phyloP scores from a whole-genome alignment of 2,113 vertebrate genomes.

The Hemibates koningsi region DNA sequence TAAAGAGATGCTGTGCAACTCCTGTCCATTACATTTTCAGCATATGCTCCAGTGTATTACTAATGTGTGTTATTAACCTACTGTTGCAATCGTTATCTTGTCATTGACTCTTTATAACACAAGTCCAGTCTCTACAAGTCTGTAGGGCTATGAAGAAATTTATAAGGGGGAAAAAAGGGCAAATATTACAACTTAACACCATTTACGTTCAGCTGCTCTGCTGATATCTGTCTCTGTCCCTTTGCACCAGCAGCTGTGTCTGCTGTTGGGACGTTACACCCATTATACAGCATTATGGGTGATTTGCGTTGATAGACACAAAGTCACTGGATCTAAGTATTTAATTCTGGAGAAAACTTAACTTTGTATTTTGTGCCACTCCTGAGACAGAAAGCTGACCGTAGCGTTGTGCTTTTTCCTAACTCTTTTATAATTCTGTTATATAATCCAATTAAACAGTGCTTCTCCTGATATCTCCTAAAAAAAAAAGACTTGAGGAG shows the following conservation, averaged over 20 bases:
- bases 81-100: not conserved
- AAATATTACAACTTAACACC: not conserved
- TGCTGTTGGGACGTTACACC: not conserved
- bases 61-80: not conserved
- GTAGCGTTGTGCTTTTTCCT: not conserved
- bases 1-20: not conserved
- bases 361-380: not conserved
- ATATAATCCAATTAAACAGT: not conserved
- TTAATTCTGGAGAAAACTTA: not conserved
- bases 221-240: not conserved
- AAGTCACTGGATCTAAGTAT: not conserved
- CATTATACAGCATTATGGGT: not conserved
- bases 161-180: not conserved
- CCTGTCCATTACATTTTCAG: not conserved
- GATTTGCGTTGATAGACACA: not conserved
- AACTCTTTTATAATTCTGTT: not conserved
- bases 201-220: not conserved
- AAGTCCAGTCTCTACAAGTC: rapidly evolving
- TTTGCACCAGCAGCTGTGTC: not conserved
- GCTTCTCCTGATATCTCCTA: not conserved
- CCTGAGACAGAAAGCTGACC: not conserved
- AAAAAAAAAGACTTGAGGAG: not conserved
- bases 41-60: not conserved
- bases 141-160: not conserved
- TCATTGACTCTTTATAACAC: not conserved